Evolutionary conservation across 2,113 vertebrate genomes (phyloP).

Genomic region (Xyrauchen texanus): DNA sequence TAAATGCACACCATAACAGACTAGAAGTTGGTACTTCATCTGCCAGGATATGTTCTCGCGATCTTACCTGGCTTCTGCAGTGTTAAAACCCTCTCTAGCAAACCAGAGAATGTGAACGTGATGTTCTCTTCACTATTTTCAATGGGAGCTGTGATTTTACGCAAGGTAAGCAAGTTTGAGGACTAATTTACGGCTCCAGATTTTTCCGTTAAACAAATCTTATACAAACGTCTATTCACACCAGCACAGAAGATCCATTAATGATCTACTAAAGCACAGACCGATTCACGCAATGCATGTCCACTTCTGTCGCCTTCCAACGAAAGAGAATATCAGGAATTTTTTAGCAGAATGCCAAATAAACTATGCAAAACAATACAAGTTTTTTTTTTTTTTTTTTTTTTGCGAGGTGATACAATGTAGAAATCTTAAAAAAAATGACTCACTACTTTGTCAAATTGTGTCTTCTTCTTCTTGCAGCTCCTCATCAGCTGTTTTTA

Average conservation of each 20-base stretch:
- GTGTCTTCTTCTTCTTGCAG: constrained; percentile 36
- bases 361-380: no score
- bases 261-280: neutral
- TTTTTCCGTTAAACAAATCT: no score
- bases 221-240: neutral
- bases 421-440: no score
- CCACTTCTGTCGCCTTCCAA: neutral
- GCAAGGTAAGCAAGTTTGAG: constrained; percentile 15
- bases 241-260: neutral
- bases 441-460: constrained; percentile 43
- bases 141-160: neutral
- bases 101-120: neutral
- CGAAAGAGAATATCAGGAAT: neutral
- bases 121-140: constrained; percentile 10
- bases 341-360: neutral
- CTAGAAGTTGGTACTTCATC: neutral
- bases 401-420: no score
- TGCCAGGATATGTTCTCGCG: neutral
- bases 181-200: neutral
- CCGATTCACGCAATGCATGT: neutral
- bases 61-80: neutral
- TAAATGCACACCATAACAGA: no score
- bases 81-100: constrained; percentile 18
- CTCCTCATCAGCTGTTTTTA: constrained; percentile 47
- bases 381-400: no score